Evolutionary conservation across 1,140 invertebrate species (phyloP), one percentile per base, ranked within the genome.

Genomic region (Grapholita molesta): DNA sequence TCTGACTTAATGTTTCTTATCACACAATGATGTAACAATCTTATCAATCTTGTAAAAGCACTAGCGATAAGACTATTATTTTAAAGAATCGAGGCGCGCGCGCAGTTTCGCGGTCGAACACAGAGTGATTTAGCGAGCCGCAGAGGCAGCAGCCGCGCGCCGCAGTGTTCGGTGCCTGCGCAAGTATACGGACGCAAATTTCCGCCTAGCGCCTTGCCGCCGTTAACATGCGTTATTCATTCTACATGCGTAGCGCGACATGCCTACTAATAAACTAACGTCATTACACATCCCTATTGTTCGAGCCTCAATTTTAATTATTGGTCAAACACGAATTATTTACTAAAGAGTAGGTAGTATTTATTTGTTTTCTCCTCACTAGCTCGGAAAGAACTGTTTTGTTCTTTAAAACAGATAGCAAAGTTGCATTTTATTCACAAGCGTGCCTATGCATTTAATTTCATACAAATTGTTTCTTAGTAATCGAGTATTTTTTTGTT

Each of bases 21-120:
- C 89, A 87, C 67, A 69, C 64, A 76, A 76, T 89, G 87, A 89
- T 89, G 86, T 91, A 89, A 91, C 79, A 82, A 88, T 87, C 80
- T 89, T 91, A 91, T 89, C 89, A 89, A 77, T 80, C 76, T 81
- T 75, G 80, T 79, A 83, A 80, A 80, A 87, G 80, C 76, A 80
- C 75, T 78, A 68, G 70, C 77, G 86, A 88, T 89, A 90, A 80
- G 79, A 82, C 70, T 72, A 74, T 80, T 79, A 68, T 78, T 80
- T 81, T 84, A 70, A 77, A 81, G 79, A 74, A 75, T 25, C 76
- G 74, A 77, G 74, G 86, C 88, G 86, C 83, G 84, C 85, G 83
- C 82, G 80, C 84, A 74, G 70, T 75, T 75, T 82, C 75, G 77
- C 79, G 80, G 79, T 76, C 83, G 73, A 82, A 68, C 81, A 75